A percentile compares a stretch with the other conserved stretches of the same genome.
phyloP scores from a whole-genome alignment of 2,797 vertebrate species.

The Neosilurus hyrtlii region DNA sequence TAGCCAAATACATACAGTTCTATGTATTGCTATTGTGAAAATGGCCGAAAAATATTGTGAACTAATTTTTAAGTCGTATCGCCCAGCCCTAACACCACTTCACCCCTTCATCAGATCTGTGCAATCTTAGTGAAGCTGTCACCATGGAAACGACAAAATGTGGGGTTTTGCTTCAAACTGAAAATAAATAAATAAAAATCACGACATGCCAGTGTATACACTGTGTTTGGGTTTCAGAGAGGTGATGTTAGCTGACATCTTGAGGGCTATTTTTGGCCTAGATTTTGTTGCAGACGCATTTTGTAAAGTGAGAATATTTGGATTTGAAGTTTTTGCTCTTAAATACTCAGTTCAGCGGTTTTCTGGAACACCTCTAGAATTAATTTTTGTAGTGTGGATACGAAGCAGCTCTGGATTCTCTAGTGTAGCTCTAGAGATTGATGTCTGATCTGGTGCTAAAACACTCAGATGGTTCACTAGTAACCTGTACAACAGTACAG shows the following conservation, averaged over 20 bases:
- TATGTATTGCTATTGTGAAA: no score
- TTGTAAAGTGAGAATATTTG: not conserved
- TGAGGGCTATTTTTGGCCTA: not conserved
- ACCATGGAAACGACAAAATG: constrained; percentile 28
- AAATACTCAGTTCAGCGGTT: not conserved
- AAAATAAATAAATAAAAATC: not conserved
- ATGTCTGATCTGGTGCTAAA: constrained; percentile 34
- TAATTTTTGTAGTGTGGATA: not conserved
- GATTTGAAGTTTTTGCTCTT: not conserved
- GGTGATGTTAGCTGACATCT: not conserved
- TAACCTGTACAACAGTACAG: not conserved
- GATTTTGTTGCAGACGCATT: not conserved
- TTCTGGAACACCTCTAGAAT: not conserved
- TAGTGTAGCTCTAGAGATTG: not conserved
- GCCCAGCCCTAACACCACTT: no score
- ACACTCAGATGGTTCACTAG: constrained; percentile 6
- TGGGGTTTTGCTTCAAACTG: not conserved
- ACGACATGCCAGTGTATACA: not conserved
- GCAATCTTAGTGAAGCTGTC: not conserved
- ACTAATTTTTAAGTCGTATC: no score
- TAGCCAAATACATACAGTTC: no score
- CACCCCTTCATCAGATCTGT: not conserved
- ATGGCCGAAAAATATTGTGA: no score
- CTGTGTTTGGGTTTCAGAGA: not conserved
- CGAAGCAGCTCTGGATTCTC: not conserved